Conservation (phyloP, 2,797 vertebrate genomes). For the Anguilla megastoma region DNA sequence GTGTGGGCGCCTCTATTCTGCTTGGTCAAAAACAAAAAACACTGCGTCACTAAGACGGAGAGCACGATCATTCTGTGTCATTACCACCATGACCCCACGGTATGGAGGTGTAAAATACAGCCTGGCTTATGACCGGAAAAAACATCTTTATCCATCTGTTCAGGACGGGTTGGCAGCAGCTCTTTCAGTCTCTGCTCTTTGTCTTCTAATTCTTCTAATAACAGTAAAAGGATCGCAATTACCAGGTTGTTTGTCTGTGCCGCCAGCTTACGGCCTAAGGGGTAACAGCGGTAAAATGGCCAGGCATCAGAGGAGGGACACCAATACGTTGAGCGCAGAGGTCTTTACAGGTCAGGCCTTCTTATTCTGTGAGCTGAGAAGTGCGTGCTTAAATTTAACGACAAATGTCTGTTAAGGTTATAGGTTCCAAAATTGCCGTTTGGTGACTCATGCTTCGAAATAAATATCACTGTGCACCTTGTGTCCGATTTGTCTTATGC, state of each 20-base stretch:
- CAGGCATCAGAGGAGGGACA: conserved; percentile 1
- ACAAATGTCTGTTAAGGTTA: background rate
- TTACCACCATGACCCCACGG: conserved; percentile 55
- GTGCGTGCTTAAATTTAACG: background rate
- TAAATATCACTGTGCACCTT: background rate
- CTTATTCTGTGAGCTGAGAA: background rate
- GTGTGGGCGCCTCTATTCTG: conserved; percentile 56
- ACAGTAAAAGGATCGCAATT: conserved; percentile 54
- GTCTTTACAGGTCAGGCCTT: background rate
- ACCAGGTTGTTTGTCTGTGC: conserved; percentile 34
- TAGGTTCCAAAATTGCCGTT: background rate
- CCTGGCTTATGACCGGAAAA: background rate
- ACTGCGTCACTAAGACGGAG: conserved; percentile 52
- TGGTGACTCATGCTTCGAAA: background rate
- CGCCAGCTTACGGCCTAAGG: conserved; percentile 33
- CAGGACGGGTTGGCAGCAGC: background rate
- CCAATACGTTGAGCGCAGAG: background rate
- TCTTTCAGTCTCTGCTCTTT: conserved; percentile 37
- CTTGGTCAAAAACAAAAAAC: conserved; percentile 50
- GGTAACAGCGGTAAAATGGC: conserved; percentile 40
- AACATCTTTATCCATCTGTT: background rate
- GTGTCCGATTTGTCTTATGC: background rate
- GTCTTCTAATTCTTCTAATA: conserved; percentile 7
- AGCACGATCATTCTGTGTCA: conserved; percentile 60
- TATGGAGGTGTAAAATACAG: conserved; percentile 37